phyloP scores from a whole-genome alignment of 2,797 vertebrate species.

The Gymnoscopelus braueri region DNA sequence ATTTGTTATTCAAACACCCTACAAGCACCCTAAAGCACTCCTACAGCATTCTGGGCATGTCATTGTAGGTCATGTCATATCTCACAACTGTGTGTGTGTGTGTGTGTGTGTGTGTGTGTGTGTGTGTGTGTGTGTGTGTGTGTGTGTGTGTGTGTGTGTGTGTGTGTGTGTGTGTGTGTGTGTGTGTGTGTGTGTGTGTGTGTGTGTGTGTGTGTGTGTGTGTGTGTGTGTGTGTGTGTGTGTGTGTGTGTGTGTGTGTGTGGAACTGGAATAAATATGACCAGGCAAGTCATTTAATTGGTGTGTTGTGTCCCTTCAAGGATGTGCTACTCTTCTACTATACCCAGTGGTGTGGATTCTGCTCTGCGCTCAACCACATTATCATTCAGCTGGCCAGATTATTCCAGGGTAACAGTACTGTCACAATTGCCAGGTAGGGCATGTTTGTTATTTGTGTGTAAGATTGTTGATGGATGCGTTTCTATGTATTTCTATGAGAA shows the following conservation, averaged over 20 bases:
- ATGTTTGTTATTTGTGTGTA: neutral
- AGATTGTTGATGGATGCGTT: neutral
- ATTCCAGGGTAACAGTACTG: constrained; percentile 81
- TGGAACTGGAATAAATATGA: too few relatives aligned
- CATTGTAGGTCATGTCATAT: too few relatives aligned
- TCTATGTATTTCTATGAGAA: neutral
- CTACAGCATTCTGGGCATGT: too few relatives aligned
- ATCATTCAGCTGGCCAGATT: constrained; percentile 88
- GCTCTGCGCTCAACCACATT: constrained; percentile 78
- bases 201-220: too few relatives aligned
- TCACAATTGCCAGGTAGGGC: constrained; percentile 90
- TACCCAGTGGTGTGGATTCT: constrained; percentile 82
- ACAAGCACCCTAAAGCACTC: too few relatives aligned
- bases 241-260: too few relatives aligned
- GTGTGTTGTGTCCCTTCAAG: constrained; percentile 67
- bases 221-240: too few relatives aligned
- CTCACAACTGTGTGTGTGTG: neutral
- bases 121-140: neutral
- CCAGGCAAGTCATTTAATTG: neutral
- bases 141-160: constrained; percentile 12
- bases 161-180: too few relatives aligned
- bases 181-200: too few relatives aligned
- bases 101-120: constrained; percentile 14
- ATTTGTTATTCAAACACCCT: too few relatives aligned
- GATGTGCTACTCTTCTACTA: constrained; percentile 87